Evolutionary conservation across 2,888 invertebrate species (phyloP), one percentile per base, ranked within the genome.

Genomic region (Branchellion lobata): DNA sequence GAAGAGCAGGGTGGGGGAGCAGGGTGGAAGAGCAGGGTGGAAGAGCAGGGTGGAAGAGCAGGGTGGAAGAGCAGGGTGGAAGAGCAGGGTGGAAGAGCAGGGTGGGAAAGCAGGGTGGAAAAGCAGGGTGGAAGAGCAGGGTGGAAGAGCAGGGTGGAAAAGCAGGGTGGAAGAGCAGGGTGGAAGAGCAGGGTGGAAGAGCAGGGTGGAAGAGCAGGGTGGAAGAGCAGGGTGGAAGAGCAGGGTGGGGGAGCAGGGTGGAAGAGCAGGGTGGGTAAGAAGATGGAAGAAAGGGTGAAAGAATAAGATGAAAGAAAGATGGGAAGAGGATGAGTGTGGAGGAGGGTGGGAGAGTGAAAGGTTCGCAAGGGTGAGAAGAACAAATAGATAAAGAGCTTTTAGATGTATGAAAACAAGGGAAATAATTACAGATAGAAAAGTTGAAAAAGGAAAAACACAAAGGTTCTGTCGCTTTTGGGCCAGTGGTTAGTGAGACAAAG

Each of bases 41-140:
- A n/a, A n/a, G n/a, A n/a, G n/a, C n/a, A n/a, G n/a, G n/a, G n/a
- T n/a, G n/a, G n/a, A n/a, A n/a, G n/a, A n/a, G n/a, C n/a, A n/a
- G n/a, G n/a, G n/a, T n/a, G n/a, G n/a, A n/a, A n/a, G n/a, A n/a
- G n/a, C n/a, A n/a, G n/a, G n/a, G n/a, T n/a, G n/a, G n/a, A n/a
- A n/a, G n/a, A n/a, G n/a, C n/a, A n/a, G n/a, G n/a, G n/a, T n/a
- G n/a, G n/a, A n/a, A n/a, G n/a, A n/a, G n/a, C n/a, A n/a, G 68
- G 14, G 78, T 40, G 18, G 78, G 68, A 34, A 29, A 78, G 31
- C 40, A 78, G 31, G 71, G 40, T 34, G 47, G 40, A 14, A 40
- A 40, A 14, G 40, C 8, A 40, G 40, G 40, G 40, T 8, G 40
- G 40, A 40, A 40, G 40, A 40, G 40, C 8, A 40, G 14, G 21